Conservation (phyloP, 37 sponge, comb jelly and placozoan species). For the Chondrilla cf. caribensis region DNA sequence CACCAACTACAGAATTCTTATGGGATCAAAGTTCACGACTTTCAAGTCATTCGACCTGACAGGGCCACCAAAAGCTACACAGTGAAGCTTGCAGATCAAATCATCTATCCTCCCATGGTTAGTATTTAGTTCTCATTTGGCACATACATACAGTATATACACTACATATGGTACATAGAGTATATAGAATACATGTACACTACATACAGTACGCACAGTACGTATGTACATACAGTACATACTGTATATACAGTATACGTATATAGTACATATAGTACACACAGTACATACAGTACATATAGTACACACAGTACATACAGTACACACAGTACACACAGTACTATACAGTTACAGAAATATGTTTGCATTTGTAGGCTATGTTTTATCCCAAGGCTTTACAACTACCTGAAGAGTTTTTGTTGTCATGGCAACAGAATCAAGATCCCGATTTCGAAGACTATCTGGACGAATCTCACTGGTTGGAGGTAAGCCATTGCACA, state of each 20-base stretch:
- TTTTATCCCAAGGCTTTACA: slow-evolving; percentile 5
- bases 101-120: slow-evolving; percentile 45
- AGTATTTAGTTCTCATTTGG: neutral
- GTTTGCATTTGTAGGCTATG: neutral
- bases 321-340: too few species aligned
- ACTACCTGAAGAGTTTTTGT: slow-evolving; percentile 3
- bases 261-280: too few species aligned
- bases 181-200: too few species aligned
- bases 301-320: too few species aligned
- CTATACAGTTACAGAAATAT: too few species aligned
- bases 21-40: slow-evolving; percentile 28
- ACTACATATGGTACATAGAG: too few species aligned
- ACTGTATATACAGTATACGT: too few species aligned
- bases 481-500: slow-evolving; percentile 21
- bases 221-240: too few species aligned
- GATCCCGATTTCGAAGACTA: slow-evolving; percentile 68
- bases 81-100: slow-evolving; percentile 41
- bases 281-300: too few species aligned
- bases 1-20: slow-evolving; percentile 18
- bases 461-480: slow-evolving; percentile 54
- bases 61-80: slow-evolving; percentile 21
- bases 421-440: slow-evolving; percentile 32
- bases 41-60: slow-evolving; percentile 32
- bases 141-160: slow-evolving; percentile 28
- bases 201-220: too few species aligned